Percentiles rank a stretch among this genome's conserved stretches.
phyloP scores from a whole-genome alignment of 2,113 vertebrate species.

The Limanda limanda region DNA sequence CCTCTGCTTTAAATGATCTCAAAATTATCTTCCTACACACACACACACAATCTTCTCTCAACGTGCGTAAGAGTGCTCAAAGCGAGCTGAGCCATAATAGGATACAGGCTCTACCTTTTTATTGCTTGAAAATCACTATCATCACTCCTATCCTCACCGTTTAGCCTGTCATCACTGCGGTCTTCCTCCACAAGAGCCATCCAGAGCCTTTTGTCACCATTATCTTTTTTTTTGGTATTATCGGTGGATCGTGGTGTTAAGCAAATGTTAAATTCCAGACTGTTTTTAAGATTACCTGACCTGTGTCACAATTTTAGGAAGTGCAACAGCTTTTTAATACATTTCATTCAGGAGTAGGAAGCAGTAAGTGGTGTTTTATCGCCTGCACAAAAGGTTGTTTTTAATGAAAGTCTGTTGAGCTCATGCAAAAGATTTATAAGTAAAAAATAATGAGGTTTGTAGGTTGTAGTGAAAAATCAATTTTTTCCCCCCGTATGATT shows the following conservation, averaged over 20 bases:
- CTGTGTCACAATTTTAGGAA: conserved; percentile 1
- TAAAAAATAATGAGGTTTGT: conserved; percentile 26
- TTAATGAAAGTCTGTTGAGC: not conserved
- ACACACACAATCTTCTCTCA: not conserved
- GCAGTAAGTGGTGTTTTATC: not conserved
- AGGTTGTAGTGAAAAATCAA: conserved; percentile 3
- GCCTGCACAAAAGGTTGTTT: not conserved
- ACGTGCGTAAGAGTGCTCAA: conserved; percentile 33
- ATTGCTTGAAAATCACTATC: conserved; percentile 50
- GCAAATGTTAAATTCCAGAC: conserved; percentile 27
- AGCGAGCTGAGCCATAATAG: conserved; percentile 34
- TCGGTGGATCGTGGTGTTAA: conserved; percentile 10
- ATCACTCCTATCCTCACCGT: conserved; percentile 31
- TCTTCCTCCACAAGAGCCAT: conserved; percentile 28
- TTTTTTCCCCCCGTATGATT: too few relatives aligned
- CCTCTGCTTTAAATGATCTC: conserved; percentile 44
- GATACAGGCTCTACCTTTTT: conserved; percentile 51
- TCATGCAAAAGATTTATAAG: conserved; percentile 6
- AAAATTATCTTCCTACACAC: conserved; percentile 65
- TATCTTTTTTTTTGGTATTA: conserved; percentile 20
- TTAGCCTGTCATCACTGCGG: conserved; percentile 43
- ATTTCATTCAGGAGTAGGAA: too few relatives aligned
- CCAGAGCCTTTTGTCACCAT: conserved; percentile 5
- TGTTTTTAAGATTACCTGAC: conserved; percentile 5
- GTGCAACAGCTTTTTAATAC: not conserved